Evolutionary conservation across 2,888 invertebrate genomes (phyloP), one percentile per base, ranked within the genome.

Genomic region (Rhogogaster chlorosoma): DNA sequence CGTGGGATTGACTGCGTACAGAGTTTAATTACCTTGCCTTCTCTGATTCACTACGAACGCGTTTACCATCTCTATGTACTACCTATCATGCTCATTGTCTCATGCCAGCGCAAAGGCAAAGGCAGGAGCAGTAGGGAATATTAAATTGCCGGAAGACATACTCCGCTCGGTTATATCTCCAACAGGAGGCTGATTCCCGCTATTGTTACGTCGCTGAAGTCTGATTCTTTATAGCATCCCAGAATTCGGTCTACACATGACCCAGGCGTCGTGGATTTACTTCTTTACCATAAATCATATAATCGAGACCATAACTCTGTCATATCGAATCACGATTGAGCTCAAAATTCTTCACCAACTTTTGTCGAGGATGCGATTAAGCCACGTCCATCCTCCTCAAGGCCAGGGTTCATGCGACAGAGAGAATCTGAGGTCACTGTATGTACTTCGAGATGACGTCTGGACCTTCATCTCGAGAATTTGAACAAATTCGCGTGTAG

Each of bases 101-200:
- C 22, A 22, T 42, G 32, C 49, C 10, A 71, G 9, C n/a, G n/a
- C n/a, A n/a, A n/a, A n/a, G n/a, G n/a, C 42, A 22, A 45, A 38
- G n/a, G 1, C 49, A 49, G 53, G 26, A 77, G 45, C 45, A 45
- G 49, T 32, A 61, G 42, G 80, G 80, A 80, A 80, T 80, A 80
- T 80, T 80, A 80, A 80, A 80, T 80, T 80, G 64, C 80, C 80
- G 80, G 80, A 80, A 80, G 80, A 64, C 80, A 80, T 80, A 61
- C 80, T 80, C 22, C 22, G n/a, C 53, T n/a, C 18, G 53, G 53
- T 53, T 53, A 53, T 49, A 49, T 53, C 18, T n/a, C 7, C 2
- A 18, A 53, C n/a, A 18, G 18, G 38, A 38, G 4, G 4, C 61
- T 64, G 80, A 80, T 80, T 80, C 80, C 61, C 80, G 80, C 80